A percentile compares a stretch with the other conserved stretches of the same genome.
These are phyloP conservation scores for Chaetorhynchus papuensis DNA, from an alignment of 2,113 vertebrate genomes.

Conservation along the genomic window DNA sequence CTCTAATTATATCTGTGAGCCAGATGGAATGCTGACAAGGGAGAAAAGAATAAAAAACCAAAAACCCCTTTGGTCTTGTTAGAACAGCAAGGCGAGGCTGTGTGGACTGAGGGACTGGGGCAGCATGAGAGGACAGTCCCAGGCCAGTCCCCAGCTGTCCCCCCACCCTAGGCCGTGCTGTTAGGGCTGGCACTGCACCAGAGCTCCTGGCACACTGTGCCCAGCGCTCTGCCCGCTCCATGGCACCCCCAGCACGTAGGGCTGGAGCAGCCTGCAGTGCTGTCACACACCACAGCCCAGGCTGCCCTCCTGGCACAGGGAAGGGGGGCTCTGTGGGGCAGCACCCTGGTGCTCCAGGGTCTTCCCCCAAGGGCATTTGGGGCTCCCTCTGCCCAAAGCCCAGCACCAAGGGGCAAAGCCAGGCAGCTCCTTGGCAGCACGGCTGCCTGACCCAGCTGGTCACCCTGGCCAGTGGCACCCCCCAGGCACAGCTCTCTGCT, in stretches of 20 bases:
- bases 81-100: fast-evolving
- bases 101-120: fast-evolving
- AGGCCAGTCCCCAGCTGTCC: neutral
- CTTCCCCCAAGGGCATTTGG: fast-evolving
- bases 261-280: neutral
- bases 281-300: fast-evolving
- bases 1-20: neutral
- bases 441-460: fast-evolving
- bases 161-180: fast-evolving
- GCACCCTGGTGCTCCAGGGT: neutral
- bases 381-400: neutral
- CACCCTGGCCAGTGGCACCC: neutral
- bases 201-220: fast-evolving
- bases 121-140: neutral
- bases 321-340: neutral
- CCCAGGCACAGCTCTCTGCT: fast-evolving
- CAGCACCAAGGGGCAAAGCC: neutral
- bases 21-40: neutral
- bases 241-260: fast-evolving
- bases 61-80: neutral
- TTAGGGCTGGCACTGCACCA: fast-evolving
- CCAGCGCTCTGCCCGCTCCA: fast-evolving
- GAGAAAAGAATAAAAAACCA: neutral
- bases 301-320: neutral
- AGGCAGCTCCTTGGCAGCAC: neutral